Evolutionary conservation across 2,113 vertebrate genomes (phyloP), one percentile per base, ranked within the genome.

Genomic region (Dromiciops gliroides): DNA sequence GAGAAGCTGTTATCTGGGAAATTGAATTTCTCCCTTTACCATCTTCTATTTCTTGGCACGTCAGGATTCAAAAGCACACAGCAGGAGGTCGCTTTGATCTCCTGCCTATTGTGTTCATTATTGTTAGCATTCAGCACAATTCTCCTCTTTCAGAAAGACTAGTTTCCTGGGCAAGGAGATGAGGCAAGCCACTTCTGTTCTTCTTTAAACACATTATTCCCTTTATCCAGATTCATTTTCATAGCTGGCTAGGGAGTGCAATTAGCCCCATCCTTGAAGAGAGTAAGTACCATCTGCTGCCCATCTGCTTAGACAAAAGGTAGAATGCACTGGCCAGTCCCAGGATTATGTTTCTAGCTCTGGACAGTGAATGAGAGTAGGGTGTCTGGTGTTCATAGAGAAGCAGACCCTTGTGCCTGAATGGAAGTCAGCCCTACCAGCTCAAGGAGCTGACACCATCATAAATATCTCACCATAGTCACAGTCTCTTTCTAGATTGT

Each of bases 221-320:
- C 90, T 89, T 52, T 56, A 93, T 44, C 48, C 88, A 92, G 90
- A 75, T 93, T 90, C 51, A 90, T 67, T 91, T 92, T 95, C 48
- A n/a, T 49, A 90, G 50, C 60, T 19, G 47, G 89, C 83, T 96
- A 93, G 50, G 91, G 9, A 90, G 89, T 75, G 53, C 90, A 8
- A 0, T n/a, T 53, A 49, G 89, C 51, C 90, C 44, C 95, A 90
- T 93, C 92, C 94, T 95, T 93, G 92, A 52, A 92, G 90, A 56
- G 16, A 4, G 1, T 23, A 31, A 0, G 11, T 44, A 53, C 90
- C 96, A 96, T 97, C 92, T 97, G 96, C 92, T 53, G n/a, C n/a
- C 94, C 91, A 44, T 89, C 48, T 91, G 53, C 50, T 93, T 48
- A 0, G 0, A 24, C 67, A 26, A 91, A 83, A 95, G 16, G 5